Conservation (phyloP, 2,113 vertebrate species). For the Damaliscus lunatus region DNA sequence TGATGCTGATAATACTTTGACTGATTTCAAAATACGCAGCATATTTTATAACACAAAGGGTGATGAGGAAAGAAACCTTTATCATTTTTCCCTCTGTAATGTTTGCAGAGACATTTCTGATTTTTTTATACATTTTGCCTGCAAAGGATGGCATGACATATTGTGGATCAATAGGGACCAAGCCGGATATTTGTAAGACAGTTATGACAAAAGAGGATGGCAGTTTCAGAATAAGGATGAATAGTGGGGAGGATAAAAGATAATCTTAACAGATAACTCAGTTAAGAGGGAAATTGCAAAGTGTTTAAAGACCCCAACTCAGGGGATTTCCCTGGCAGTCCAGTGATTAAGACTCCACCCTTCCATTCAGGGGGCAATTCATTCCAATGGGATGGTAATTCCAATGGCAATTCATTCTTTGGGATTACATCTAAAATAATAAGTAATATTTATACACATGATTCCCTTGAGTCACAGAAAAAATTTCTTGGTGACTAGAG, state of each 20-base stretch:
- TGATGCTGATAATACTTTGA: conserved; percentile 1
- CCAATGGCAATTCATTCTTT: not conserved
- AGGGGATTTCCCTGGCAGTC: not conserved
- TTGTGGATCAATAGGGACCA: conserved; percentile 28
- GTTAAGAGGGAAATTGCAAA: conserved; percentile 58
- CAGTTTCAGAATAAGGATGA: conserved; percentile 47
- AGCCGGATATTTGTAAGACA: not conserved
- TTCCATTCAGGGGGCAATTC: not conserved
- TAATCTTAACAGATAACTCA: conserved; percentile 63
- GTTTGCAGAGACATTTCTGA: conserved; percentile 47
- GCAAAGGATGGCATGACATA: not conserved
- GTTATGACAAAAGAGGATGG: conserved; percentile 42
- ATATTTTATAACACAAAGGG: not conserved
- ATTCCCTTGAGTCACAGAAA: conserved; percentile 31
- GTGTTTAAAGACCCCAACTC: conserved; percentile 48
- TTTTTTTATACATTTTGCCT: conserved; percentile 47
- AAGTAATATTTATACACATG: conserved; percentile 1
- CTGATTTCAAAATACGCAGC: conserved; percentile 40
- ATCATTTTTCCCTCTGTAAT: not conserved
- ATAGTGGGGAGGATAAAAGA: conserved; percentile 53
- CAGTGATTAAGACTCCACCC: not conserved
- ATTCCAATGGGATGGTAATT: not conserved
- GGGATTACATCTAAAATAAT: conserved; percentile 60
- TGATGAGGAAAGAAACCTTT: not conserved
- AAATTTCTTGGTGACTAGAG: not conserved